These are phyloP conservation scores for Fistularia commersonii DNA, from an alignment of 2,797 vertebrate species.

Conservation along the genomic window DNA sequence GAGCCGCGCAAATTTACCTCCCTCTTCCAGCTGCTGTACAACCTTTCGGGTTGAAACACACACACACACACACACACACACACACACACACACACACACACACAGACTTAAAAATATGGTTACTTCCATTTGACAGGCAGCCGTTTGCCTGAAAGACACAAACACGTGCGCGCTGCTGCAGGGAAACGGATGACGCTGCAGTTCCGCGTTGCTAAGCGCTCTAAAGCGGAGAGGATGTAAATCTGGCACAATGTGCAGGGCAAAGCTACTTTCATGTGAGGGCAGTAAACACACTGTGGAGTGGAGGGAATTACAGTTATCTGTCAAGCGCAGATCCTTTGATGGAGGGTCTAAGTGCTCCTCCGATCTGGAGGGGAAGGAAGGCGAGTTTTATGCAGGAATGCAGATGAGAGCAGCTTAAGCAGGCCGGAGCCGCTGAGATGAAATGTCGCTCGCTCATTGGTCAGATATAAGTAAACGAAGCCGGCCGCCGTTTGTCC, in stretches of 20 bases:
- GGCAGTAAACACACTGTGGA: slow-evolving; percentile 62
- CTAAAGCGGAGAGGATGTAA: slow-evolving; percentile 54
- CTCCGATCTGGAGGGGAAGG: slow-evolving; percentile 26
- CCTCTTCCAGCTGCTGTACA: not conserved
- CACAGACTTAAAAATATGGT: not conserved
- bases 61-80: too few relatives aligned
- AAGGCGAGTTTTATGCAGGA: slow-evolving; percentile 33
- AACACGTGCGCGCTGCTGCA: slow-evolving; percentile 6
- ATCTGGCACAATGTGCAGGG: slow-evolving; percentile 61
- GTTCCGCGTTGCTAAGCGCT: slow-evolving; percentile 41
- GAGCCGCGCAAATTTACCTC: too few relatives aligned
- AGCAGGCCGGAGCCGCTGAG: slow-evolving; percentile 10
- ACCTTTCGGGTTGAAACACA: too few relatives aligned
- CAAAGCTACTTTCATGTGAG: slow-evolving; percentile 62
- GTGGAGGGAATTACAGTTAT: slow-evolving; percentile 66
- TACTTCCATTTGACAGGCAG: slow-evolving; percentile 15
- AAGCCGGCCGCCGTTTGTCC: slow-evolving; percentile 12
- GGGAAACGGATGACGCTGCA: slow-evolving; percentile 58
- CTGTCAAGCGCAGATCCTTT: slow-evolving; percentile 62
- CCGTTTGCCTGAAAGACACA: slow-evolving; percentile 8
- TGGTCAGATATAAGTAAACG: slow-evolving; percentile 28
- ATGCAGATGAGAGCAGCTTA: slow-evolving; percentile 51
- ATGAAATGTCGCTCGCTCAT: slow-evolving; percentile 33
- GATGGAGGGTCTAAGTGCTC: slow-evolving; percentile 59
- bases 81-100: not conserved